phyloP scores from a whole-genome alignment of 2,113 vertebrate species.

The Hypomesus transpacificus region DNA sequence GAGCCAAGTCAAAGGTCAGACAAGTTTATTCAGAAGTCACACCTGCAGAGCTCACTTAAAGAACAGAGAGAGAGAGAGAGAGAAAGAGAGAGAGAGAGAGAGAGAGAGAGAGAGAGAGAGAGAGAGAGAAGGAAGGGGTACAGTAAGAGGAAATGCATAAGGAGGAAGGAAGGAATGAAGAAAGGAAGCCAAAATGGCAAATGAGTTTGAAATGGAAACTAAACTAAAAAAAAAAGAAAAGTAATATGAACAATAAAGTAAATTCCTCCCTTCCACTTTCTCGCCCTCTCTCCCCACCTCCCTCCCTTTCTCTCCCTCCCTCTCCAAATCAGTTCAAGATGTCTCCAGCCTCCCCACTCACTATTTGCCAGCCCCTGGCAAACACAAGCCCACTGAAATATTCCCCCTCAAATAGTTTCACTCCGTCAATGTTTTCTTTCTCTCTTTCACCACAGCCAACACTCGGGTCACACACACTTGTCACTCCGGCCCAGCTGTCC shows the following conservation, averaged over 20 bases:
- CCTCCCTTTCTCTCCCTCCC: background rate
- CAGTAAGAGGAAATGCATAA: background rate
- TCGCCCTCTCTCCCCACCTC: constrained; percentile 28
- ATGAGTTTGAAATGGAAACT: constrained; percentile 53
- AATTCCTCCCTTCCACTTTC: constrained; percentile 41
- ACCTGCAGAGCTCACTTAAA: constrained; percentile 54
- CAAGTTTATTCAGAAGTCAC: constrained; percentile 48
- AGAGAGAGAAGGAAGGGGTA: background rate
- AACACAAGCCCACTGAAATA: constrained; percentile 59
- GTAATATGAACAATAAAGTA: constrained; percentile 60
- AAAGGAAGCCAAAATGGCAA: constrained; percentile 43
- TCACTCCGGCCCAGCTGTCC: constrained; percentile 71
- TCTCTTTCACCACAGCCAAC: constrained; percentile 65
- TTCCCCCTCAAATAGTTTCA: constrained; percentile 70
- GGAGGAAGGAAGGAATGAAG: background rate
- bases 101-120: background rate
- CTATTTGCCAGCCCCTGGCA: constrained; percentile 61
- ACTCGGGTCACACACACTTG: constrained; percentile 70
- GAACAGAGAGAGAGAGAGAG: constrained; percentile 15
- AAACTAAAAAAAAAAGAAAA: constrained; percentile 34
- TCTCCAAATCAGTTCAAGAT: constrained; percentile 66
- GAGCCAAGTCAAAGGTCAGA: constrained; percentile 8
- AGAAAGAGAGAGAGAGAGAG: constrained; percentile 1
- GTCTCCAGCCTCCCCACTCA: constrained; percentile 32
- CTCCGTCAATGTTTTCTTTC: constrained; percentile 72